These are phyloP conservation scores for Pseudomyrmex sp. DNA, from an alignment of 1,140 invertebrate species.

Conservation along the genomic window DNA sequence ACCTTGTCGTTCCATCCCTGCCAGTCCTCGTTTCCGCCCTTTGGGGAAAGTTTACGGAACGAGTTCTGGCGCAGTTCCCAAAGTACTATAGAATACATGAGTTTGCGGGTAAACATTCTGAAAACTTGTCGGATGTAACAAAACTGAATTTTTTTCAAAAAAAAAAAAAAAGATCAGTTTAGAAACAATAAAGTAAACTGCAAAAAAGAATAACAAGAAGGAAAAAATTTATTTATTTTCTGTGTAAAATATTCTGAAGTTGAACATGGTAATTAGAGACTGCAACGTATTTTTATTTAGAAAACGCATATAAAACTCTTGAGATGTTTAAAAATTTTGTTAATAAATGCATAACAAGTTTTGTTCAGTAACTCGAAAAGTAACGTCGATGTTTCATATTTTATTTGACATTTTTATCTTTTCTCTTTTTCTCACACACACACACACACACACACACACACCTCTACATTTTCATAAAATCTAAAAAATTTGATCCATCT, in stretches of 20 bases:
- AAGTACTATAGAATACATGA: constrained; percentile 9
- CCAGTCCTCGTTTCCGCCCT: constrained; percentile 23
- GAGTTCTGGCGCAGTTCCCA: constrained; percentile 46
- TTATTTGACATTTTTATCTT: not conserved
- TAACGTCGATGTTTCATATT: not conserved
- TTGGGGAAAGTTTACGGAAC: constrained; percentile 60
- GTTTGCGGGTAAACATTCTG: constrained; percentile 31
- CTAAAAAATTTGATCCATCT: not conserved
- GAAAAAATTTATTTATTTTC: too few species aligned
- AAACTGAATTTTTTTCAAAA: too few species aligned
- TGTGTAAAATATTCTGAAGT: too few species aligned
- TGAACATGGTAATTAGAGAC: too few species aligned
- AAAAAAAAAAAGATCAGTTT: not conserved
- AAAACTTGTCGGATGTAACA: not conserved
- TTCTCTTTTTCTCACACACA: not conserved
- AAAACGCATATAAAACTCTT: too few species aligned
- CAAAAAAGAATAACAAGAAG: too few species aligned
- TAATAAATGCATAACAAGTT: too few species aligned
- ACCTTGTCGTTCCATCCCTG: not conserved
- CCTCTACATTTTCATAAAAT: not conserved
- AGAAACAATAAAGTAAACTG: not conserved
- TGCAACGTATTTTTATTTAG: too few species aligned
- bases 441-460: too few species aligned
- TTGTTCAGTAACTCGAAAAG: not conserved
- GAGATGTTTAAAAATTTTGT: too few species aligned